phyloP scores from a whole-genome alignment of 2,113 vertebrate species.

The Chaetorhynchus papuensis region DNA sequence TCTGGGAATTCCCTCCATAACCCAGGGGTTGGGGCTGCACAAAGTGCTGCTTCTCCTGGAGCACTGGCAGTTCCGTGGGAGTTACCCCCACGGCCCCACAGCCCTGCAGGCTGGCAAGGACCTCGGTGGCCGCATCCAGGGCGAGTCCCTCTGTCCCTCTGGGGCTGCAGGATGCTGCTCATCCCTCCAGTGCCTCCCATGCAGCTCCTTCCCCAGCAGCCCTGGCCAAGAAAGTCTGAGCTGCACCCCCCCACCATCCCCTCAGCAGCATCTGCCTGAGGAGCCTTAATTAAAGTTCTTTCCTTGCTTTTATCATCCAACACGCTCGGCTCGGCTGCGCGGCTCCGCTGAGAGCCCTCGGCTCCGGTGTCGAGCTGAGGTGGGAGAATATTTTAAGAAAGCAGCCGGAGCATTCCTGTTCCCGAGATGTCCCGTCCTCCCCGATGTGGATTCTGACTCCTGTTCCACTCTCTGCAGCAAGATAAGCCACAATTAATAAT shows the following conservation, averaged over 20 bases:
- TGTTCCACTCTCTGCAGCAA: conserved; percentile 38
- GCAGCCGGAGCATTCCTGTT: not conserved
- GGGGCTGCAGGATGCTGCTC: not conserved
- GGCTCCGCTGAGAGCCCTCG: not conserved
- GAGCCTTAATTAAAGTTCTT: conserved; percentile 31
- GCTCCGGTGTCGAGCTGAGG: not conserved
- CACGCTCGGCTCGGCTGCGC: not conserved
- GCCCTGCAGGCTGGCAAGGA: not conserved
- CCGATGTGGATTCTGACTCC: not conserved
- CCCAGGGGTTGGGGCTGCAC: not conserved
- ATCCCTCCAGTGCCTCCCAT: rapidly evolving
- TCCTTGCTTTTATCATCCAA: conserved; percentile 25
- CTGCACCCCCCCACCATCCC: not conserved
- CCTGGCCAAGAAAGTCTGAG: not conserved
- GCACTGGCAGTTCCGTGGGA: not conserved
- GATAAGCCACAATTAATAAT: conserved; percentile 41
- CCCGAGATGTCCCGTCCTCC: conserved; percentile 25
- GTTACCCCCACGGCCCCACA: not conserved
- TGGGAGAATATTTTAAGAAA: conserved; percentile 24
- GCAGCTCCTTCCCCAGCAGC: not conserved
- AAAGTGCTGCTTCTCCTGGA: rapidly evolving
- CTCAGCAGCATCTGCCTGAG: not conserved
- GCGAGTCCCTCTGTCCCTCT: not conserved
- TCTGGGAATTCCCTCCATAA: not conserved
- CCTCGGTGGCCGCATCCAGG: rapidly evolving